Evolutionary conservation across 2,797 vertebrate species (phyloP).

Genomic region (Acanthurus lineatus): DNA sequence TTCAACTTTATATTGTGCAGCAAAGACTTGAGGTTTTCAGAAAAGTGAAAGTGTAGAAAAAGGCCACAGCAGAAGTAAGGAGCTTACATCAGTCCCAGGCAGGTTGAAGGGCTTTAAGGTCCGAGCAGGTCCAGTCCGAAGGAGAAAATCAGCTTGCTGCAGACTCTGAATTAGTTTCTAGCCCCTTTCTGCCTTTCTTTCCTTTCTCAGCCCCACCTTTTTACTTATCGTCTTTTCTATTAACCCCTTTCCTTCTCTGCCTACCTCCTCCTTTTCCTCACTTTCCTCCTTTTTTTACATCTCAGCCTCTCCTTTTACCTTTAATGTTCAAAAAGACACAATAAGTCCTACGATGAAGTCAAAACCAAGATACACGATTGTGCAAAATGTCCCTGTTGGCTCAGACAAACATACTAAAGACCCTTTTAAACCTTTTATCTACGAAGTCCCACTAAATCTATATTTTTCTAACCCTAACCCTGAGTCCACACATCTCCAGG

Average conservation of each 20-base stretch:
- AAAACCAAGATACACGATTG: not conserved
- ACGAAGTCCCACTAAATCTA: not conserved
- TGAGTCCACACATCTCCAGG: not conserved
- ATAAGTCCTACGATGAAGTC: not conserved
- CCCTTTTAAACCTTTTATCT: slow-evolving; percentile 7
- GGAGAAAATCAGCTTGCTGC: slow-evolving; percentile 59
- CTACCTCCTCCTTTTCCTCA: slow-evolving; percentile 1
- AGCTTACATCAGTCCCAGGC: slow-evolving; percentile 69
- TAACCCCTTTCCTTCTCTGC: slow-evolving; percentile 8
- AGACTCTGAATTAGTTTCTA: slow-evolving; percentile 17
- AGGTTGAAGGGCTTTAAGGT: slow-evolving; percentile 55
- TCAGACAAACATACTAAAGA: slow-evolving; percentile 22
- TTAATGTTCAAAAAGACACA: slow-evolving; percentile 26
- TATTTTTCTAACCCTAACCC: too few relatives aligned
- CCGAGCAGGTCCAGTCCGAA: slow-evolving; percentile 39
- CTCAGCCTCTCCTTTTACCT: slow-evolving; percentile 16
- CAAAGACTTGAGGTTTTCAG: not conserved
- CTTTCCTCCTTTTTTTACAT: slow-evolving; percentile 18
- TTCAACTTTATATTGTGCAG: not conserved
- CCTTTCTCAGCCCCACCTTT: slow-evolving; percentile 9
- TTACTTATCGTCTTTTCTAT: slow-evolving; percentile 2
- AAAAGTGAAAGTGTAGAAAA: not conserved
- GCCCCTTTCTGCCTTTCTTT: slow-evolving; percentile 14
- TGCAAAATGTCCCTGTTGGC: slow-evolving; percentile 1
- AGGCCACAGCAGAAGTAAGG: slow-evolving; percentile 45